phyloP scores from a whole-genome alignment of 2,888 invertebrate species.

The Chrysodeixis includens region DNA sequence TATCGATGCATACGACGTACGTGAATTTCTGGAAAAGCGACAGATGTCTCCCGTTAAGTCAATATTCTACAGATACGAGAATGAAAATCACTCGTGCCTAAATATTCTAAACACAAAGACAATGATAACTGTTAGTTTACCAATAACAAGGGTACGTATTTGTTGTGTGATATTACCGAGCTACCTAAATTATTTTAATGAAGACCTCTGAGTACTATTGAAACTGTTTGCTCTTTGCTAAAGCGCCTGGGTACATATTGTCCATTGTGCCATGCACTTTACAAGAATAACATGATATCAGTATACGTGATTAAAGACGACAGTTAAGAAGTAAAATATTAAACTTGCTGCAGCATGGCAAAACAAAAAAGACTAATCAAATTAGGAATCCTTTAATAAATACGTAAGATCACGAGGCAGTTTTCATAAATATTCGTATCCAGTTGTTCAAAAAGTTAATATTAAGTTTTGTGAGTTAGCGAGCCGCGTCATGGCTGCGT shows the following conservation, averaged over 20 bases:
- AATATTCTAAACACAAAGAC: not conserved
- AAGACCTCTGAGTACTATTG: not conserved
- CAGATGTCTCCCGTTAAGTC: not conserved
- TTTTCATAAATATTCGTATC: slow-evolving; percentile 7
- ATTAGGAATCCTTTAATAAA: not conserved
- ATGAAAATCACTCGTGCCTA: not conserved
- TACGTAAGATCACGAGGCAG: not conserved
- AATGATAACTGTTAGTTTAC: not conserved
- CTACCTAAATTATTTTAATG: not conserved
- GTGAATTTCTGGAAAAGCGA: not conserved
- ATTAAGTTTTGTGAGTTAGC: slow-evolving; percentile 32
- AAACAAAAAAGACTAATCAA: not conserved
- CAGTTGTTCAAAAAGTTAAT: slow-evolving; percentile 12
- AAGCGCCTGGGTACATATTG: no score
- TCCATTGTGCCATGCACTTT: no score
- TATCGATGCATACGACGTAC: not conserved
- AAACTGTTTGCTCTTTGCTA: no score
- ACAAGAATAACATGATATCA: no score
- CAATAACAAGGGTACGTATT: not conserved
- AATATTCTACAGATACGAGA: not conserved
- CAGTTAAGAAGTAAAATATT: no score
- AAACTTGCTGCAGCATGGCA: not conserved
- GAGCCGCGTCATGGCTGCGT: slow-evolving; percentile 22
- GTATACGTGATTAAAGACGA: no score
- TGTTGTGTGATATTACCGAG: not conserved